Evolutionary conservation across 2,113 vertebrate genomes (phyloP).

Genomic region (Phyllostomus hastatus): DNA sequence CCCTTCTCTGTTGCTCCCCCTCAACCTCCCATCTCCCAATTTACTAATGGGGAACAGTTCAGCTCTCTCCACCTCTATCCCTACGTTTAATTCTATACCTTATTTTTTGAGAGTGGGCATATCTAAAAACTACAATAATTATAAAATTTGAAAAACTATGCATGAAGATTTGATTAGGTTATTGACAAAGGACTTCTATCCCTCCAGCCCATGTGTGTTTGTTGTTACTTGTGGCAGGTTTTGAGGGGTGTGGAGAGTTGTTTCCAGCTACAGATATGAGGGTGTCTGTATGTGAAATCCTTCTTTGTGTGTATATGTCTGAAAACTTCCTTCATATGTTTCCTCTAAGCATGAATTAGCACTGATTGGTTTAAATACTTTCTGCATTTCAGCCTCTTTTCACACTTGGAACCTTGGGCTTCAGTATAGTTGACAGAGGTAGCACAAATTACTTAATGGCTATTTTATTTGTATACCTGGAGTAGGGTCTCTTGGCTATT

Average conservation of each 20-base stretch:
- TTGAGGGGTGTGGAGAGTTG: too few relatives aligned
- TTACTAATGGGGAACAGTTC: background rate
- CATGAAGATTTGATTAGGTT: background rate
- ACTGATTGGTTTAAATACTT: background rate
- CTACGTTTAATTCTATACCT: background rate
- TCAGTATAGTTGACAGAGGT: conserved; percentile 24
- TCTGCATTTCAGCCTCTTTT: background rate
- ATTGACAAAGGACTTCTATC: background rate
- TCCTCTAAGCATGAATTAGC: background rate
- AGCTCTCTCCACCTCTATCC: background rate
- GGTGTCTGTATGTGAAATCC: background rate
- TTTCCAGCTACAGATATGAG: background rate
- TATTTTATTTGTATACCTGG: conserved; percentile 40
- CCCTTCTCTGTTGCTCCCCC: background rate
- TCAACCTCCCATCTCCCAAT: background rate
- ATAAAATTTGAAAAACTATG: background rate
- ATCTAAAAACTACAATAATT: background rate
- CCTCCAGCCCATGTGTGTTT: background rate
- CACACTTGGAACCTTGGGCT: background rate
- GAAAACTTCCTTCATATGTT: background rate
- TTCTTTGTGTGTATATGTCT: background rate
- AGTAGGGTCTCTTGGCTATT: conserved; percentile 20
- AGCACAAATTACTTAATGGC: conserved; percentile 49
- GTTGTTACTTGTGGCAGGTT: background rate
- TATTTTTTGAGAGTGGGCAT: background rate